These are phyloP conservation scores for Macrocentrus cingulum DNA, from an alignment of 1,140 invertebrate species.

Conservation along the genomic window DNA sequence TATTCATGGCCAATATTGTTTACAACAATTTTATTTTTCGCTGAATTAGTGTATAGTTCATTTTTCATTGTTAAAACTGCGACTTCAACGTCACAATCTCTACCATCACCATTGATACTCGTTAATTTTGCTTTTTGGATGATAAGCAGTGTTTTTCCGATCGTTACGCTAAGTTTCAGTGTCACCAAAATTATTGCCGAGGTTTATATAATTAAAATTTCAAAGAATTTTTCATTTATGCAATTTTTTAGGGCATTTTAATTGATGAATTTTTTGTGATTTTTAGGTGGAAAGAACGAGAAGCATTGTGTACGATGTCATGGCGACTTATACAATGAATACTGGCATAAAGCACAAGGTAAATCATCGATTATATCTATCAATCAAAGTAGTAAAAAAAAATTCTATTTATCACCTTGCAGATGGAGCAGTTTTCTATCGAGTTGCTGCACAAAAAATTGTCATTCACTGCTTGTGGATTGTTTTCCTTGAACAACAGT, in stretches of 20 bases:
- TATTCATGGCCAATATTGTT: neutral
- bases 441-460: constrained; percentile 23
- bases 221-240: neutral
- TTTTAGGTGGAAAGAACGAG: neutral
- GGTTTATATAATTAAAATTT: neutral
- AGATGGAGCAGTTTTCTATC: constrained; percentile 17
- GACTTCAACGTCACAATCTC: too few species aligned
- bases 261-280: neutral
- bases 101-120: neutral
- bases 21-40: neutral
- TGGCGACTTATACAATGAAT: neutral
- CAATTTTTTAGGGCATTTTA: neutral
- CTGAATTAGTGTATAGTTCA: neutral
- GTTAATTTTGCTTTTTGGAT: neutral
- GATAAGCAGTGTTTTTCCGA: neutral
- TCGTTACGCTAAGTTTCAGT: neutral
- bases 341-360: neutral
- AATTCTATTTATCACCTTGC: neutral
- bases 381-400: neutral
- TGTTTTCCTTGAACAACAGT: constrained; percentile 33
- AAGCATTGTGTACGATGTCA: neutral
- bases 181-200: neutral
- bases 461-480: constrained; percentile 36
- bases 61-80: neutral
- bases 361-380: neutral